Evolutionary conservation across 1,140 invertebrate genomes (phyloP), one percentile per base, ranked within the genome.

Genomic region (Temnothorax longispinosus): DNA sequence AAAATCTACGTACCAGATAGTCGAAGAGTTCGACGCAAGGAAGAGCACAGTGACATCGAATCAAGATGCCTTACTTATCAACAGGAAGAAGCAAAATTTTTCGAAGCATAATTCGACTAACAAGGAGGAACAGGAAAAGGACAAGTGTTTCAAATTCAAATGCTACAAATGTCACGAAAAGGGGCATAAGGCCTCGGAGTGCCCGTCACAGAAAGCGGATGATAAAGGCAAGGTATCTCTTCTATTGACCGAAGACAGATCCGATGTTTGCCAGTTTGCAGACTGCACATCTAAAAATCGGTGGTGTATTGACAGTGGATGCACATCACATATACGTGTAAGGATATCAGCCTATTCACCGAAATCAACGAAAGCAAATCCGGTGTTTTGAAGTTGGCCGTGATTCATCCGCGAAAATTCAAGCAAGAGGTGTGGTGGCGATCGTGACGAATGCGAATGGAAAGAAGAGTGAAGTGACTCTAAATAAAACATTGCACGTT

Each of bases 341-440:
- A 41, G 7, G 67, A 88, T n/a, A 0, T 32, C 0, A 18, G 52
- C 1, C 0, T 0, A 2, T 90, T 90, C 13, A 72, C 65, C 47
- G 85, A 8, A 87, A 89, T 89, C 65, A 90, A 86, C 27, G 78
- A 54, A 10, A 90, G 38, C 50, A 18, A 85, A 4, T 3, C 47
- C 27, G 11, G 38, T 4, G 27, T 87, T 90, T 10, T 92, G 92
- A 65, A 86, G 65, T 8, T 91, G 87, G 89, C 85, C 90, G 85
- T 52, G 7, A 91, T 88, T 7, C 84, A 75, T 54, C 86, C 85
- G 11, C 75, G 13, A 60, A 88, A 41, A 64, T 87, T 5, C 78
- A 62, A 7, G 72, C 38, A 2, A 93, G 88, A 85, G 92, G 88
- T 13, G 80, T 90, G 41, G 89, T 91, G 1, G 27, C 76, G 0